These are phyloP conservation scores for Drosophila miranda DNA, from an alignment of 1,140 invertebrate genomes.

Conservation along the genomic window DNA sequence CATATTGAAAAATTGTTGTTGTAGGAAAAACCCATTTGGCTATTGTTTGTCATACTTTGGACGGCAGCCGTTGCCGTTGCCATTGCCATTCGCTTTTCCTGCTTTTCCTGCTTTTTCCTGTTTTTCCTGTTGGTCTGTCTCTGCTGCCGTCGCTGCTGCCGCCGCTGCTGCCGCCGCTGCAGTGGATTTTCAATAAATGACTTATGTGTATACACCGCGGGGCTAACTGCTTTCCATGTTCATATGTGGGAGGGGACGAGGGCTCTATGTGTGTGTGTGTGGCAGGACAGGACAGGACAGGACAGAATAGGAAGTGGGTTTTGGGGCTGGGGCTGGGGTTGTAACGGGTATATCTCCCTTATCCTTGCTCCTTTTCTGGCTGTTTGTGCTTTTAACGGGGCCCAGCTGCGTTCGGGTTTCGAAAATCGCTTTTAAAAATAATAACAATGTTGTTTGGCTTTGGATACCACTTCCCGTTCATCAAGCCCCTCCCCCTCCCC, in stretches of 20 bases:
- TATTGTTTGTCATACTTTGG: conserved; percentile 78
- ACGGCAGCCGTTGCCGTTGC: conserved; percentile 29
- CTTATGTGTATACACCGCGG: conserved; percentile 68
- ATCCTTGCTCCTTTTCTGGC: conserved; percentile 2
- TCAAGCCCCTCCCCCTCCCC: not conserved
- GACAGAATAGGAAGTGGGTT: conserved; percentile 4
- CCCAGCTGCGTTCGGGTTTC: conserved; percentile 65
- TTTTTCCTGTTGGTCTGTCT: conserved; percentile 22
- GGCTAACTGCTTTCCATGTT: conserved; percentile 56
- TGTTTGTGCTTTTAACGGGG: conserved; percentile 76
- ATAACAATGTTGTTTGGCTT: conserved; percentile 60
- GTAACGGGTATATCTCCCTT: not conserved
- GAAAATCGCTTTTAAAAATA: conserved; percentile 79
- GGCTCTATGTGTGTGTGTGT: not conserved
- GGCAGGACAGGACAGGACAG: not conserved
- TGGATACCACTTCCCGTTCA: not conserved
- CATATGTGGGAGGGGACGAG: not conserved
- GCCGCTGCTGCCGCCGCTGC: conserved; percentile 32
- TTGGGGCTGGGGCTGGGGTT: not conserved
- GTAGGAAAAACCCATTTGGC: conserved; percentile 77
- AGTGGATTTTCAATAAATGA: conserved; percentile 79
- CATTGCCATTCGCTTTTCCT: conserved; percentile 19
- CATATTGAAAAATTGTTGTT: conserved; percentile 80
- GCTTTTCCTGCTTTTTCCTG: not conserved
- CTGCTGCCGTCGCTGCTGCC: conserved; percentile 25